Conservation (phyloP, 1,140 invertebrate genomes). For the Neomicropteryx cornuta region DNA sequence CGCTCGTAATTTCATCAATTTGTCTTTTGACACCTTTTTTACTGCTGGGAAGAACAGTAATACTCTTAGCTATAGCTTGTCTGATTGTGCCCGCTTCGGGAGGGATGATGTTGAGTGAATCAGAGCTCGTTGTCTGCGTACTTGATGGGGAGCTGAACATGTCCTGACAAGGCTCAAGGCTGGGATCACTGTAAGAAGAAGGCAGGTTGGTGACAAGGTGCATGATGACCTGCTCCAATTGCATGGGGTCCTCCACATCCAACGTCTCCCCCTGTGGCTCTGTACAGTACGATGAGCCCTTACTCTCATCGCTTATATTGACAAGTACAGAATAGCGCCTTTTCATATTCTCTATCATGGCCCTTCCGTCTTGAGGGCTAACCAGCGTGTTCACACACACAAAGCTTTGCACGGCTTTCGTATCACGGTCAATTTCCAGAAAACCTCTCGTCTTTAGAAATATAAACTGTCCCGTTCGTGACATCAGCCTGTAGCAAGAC, state of each 20-base stretch:
- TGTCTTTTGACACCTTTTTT: too few relatives aligned
- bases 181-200: constrained; percentile 19
- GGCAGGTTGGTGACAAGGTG: constrained; percentile 51
- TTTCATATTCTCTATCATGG: constrained; percentile 65
- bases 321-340: constrained; percentile 58
- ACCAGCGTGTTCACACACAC: constrained; percentile 76
- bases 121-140: constrained; percentile 29
- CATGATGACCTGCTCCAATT: constrained; percentile 55
- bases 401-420: constrained; percentile 70
- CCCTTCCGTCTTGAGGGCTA: constrained; percentile 56
- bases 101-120: constrained; percentile 25
- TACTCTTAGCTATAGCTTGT: constrained; percentile 27
- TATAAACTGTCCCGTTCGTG: constrained; percentile 69
- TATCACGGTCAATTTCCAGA: constrained; percentile 63
- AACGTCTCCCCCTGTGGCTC: constrained; percentile 19
- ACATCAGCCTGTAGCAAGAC: constrained; percentile 71
- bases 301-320: constrained; percentile 29
- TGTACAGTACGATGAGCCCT: constrained; percentile 11
- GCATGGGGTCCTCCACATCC: constrained; percentile 52
- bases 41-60: too few relatives aligned
- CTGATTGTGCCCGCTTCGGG: constrained; percentile 26
- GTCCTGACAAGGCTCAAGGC: constrained; percentile 5
- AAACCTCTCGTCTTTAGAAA: constrained; percentile 73
- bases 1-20: too few relatives aligned
- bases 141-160: constrained; percentile 21